phyloP scores from a whole-genome alignment of 2,888 invertebrate genomes.

The Drosophila melanocephala region DNA sequence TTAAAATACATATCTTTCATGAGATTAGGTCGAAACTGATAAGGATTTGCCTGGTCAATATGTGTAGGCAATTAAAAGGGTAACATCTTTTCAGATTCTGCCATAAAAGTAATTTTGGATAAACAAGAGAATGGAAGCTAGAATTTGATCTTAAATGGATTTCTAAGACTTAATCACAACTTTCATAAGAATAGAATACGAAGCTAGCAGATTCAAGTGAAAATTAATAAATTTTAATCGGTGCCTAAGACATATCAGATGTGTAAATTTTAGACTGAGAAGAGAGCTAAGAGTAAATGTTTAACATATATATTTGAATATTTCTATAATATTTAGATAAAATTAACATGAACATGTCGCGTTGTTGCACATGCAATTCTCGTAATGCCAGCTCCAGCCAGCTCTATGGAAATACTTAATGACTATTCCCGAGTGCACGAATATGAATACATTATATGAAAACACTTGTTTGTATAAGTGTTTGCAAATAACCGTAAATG shows the following conservation, averaged over 20 bases:
- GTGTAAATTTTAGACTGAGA: neutral
- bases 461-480: slow-evolving; percentile 39
- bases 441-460: slow-evolving; percentile 22
- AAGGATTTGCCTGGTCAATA: slow-evolving; percentile 12
- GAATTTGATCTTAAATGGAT: neutral
- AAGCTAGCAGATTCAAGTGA: neutral
- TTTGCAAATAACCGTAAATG: slow-evolving; percentile 72
- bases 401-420: slow-evolving; percentile 15
- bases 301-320: neutral
- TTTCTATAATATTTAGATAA: neutral
- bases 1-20: neutral
- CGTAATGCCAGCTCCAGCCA: slow-evolving; percentile 19
- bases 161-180: neutral
- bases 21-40: slow-evolving; percentile 35
- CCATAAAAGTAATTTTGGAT: neutral
- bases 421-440: slow-evolving; percentile 18
- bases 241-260: neutral
- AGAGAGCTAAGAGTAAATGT: neutral
- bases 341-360: slow-evolving; percentile 5
- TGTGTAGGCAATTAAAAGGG: neutral
- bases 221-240: neutral
- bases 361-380: slow-evolving; percentile 40
- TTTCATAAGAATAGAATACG: neutral
- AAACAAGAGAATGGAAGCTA: neutral
- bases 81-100: neutral